Percentiles rank a stretch among this genome's conserved stretches.
phyloP scores from a whole-genome alignment of 2,797 vertebrate genomes.

The Enteromius unitaeniatus region DNA sequence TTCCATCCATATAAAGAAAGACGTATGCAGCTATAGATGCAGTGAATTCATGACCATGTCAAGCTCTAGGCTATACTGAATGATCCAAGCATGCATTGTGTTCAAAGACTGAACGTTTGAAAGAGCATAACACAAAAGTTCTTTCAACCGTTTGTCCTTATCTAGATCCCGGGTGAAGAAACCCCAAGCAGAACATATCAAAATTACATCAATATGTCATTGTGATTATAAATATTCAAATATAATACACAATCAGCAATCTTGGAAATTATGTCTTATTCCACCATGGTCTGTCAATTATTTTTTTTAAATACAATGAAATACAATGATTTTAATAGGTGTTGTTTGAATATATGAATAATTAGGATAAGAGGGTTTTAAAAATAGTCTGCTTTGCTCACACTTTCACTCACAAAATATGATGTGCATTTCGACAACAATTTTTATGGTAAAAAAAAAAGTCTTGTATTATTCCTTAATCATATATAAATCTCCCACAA shows the following conservation, averaged over 20 bases:
- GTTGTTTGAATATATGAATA: no score
- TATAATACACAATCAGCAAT: background rate
- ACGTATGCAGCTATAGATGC: background rate
- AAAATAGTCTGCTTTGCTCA: background rate
- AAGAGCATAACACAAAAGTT: conserved; percentile 1
- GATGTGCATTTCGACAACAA: background rate
- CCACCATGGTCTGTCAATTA: background rate
- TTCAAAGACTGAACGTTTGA: conserved; percentile 21
- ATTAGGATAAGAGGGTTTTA: no score
- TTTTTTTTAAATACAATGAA: background rate
- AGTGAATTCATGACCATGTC: background rate
- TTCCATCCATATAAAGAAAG: conserved; percentile 20
- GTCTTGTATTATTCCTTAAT: background rate
- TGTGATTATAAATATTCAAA: background rate
- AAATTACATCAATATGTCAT: background rate
- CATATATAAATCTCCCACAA: background rate
- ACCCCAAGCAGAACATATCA: background rate
- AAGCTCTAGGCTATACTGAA: conserved; percentile 11
- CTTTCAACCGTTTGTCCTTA: conserved; percentile 12
- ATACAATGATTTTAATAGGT: background rate
- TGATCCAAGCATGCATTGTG: conserved; percentile 25
- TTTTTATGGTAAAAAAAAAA: background rate
- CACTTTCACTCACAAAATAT: background rate
- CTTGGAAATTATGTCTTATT: background rate
- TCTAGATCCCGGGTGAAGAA: background rate